Conservation (phyloP, 2,888 invertebrate genomes). For the Notodonta dromedarius region DNA sequence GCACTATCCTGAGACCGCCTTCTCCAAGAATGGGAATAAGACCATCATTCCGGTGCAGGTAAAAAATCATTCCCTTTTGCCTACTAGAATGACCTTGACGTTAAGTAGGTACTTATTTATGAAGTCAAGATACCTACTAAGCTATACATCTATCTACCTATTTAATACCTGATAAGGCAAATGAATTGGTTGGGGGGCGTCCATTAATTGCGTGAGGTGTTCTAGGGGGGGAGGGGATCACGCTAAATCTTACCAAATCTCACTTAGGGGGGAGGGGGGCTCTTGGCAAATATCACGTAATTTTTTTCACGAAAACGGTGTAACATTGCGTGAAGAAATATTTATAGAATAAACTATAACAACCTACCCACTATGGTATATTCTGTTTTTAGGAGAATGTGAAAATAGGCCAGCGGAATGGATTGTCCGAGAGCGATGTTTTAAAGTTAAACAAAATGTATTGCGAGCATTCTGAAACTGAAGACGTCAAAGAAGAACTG, state of each 20-base stretch:
- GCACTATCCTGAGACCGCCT: conserved; percentile 88
- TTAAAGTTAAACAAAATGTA: conserved; percentile 74
- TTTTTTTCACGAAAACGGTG: too few species aligned
- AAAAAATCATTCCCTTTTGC: background rate
- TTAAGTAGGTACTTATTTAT: background rate
- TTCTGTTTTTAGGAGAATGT: conserved; percentile 61
- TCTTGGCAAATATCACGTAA: too few species aligned
- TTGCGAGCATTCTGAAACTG: conserved; percentile 51
- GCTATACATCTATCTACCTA: too few species aligned
- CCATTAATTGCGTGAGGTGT: too few species aligned
- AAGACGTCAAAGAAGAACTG: conserved; percentile 24
- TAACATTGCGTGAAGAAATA: too few species aligned
- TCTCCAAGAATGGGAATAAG: conserved; percentile 86
- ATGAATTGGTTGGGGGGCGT: too few species aligned
- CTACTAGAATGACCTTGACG: background rate
- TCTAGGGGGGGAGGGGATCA: too few species aligned
- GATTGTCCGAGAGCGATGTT: conserved; percentile 70
- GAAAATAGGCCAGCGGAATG: conserved; percentile 67
- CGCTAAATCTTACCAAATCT: too few species aligned
- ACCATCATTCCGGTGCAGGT: conserved; percentile 86
- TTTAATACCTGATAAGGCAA: too few species aligned
- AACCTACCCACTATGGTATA: too few species aligned
- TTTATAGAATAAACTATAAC: too few species aligned
- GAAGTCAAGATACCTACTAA: background rate
- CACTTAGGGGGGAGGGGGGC: too few species aligned